Base-by-base conservation (phyloP, 2,888 invertebrate genomes). In the Cyrtodaria siliqua region DNA sequence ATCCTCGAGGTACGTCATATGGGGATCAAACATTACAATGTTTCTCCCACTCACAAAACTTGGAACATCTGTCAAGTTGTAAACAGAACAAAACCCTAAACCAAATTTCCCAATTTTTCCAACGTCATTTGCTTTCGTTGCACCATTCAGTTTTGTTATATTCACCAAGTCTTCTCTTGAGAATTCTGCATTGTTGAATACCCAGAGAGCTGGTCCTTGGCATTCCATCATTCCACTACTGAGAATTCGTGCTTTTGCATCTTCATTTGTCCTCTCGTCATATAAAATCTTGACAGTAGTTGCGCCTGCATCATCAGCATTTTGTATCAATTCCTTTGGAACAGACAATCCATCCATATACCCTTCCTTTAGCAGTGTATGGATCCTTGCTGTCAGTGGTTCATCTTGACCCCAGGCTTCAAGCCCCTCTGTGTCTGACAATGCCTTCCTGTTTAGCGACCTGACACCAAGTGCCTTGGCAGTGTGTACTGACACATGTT, bases 21-120 rank as follows among this genome's bases (percentile, higher is more conserved):
- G 90, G 4, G 92, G 92, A 79, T 92, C 92, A 73, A 92, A 90
- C 16, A 92, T 86, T 4, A 91, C 91, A 42, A 91, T 76, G 61
- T 81, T 86, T 63, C 87, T 75, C 2, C 90, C 79, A 57, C 91
- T 90, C 16, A 92, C 74, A 67, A 92, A 91, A 57, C 90, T 90
- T 12, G 92, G 92, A 14, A 90, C 87, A 82, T 92, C 91, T 4
- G 91, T 91, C 12, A 91, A 42, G 59, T 91, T 91, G 72, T 91
- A 91, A n/a, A 92, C 91, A 16, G 90, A 84, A 61, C 90, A 90
- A 82, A 92, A 92, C 0, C 91, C 91, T 8, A 91, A 82, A 23
- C 92, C 92, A 84, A 91, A 91, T 62, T 88, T 83, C 20, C 91
- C 92, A 55, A 92, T 87, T 77, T 90, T 91, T 1, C 87, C 86